Base-by-base conservation (phyloP, 2,797 vertebrate genomes). In the Falco biarmicus region DNA sequence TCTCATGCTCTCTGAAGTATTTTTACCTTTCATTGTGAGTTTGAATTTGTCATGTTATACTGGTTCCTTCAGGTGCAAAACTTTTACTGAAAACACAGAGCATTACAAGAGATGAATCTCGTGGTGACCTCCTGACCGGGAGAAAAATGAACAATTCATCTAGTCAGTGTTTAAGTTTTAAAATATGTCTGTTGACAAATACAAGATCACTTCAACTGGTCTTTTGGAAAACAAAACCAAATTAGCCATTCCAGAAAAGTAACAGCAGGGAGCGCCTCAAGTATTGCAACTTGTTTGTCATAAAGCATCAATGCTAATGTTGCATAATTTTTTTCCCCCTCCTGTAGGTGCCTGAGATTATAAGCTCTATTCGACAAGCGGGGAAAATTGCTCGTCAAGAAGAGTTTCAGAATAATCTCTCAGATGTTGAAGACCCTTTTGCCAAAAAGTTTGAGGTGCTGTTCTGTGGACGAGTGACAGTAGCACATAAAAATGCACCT, bases 381-480 rank as follows among this genome's bases (percentile, higher is more conserved):
- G 99, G 99, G 81, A 99, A 99, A 98, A 99, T 98, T 57, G 99
- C 99, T 45, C 99, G 99, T 51, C 99, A 98, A 84, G 98, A 99
- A 97, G 99, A 99, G 63, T 92, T 98, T 86, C 96, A 98, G 68
- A 91, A 96, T 74, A 97, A 98, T 60, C 96, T 93, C 8, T 98
- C 98, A 3, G 98, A 98, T 50, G 95, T 98, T 3, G 99, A 99
- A 4, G 98, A 99, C 13, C 97, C 98, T 7, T 99, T 99, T 71
- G 97, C 99, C 89, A 99, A 99, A 95, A 99, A 99, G 97, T 99
- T 99, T 41, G 99, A 99, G 96, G 99, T 99, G 92, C 98, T 99
- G 43, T 99, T 99, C 95, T 99, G 99, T 15, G 99, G 99, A 39
- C 98, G 99, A 1, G 99, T 99, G 90, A 99, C 98, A 3, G 99